phyloP scores from a whole-genome alignment of 2,888 invertebrate species.

The Idaea biselata region DNA sequence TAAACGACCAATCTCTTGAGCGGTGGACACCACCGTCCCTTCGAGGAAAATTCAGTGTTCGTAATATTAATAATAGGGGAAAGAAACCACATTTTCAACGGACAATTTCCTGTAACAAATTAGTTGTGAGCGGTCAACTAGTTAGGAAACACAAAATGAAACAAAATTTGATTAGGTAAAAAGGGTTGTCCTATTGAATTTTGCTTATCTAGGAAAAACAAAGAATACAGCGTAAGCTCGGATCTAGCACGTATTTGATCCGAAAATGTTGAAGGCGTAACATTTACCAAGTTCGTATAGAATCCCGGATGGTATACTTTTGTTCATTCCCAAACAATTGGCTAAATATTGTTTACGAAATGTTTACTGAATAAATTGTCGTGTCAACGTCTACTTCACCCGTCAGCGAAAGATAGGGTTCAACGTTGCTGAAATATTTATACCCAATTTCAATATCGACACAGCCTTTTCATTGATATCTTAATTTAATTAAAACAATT shows the following conservation, averaged over 20 bases:
- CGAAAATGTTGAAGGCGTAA: not conserved
- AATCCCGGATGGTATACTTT: not conserved
- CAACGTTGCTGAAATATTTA: not conserved
- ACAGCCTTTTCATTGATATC: not conserved
- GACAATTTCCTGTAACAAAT: not conserved
- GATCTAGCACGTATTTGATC: not conserved
- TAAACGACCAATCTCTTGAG: not conserved
- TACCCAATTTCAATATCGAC: not conserved
- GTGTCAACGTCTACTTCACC: not conserved
- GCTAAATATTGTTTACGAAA: not conserved
- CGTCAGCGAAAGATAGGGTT: not conserved
- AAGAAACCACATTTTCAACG: not conserved
- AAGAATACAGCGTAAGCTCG: not conserved
- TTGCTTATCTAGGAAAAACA: not conserved
- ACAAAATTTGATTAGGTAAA: not conserved
- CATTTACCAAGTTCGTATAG: not conserved
- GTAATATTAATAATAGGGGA: not conserved
- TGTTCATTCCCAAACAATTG: not conserved
- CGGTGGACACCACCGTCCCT: not conserved
- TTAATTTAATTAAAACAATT: not conserved
- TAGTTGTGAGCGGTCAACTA: not conserved
- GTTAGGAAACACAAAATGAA: not conserved
- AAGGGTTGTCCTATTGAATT: not conserved
- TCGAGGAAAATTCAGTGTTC: no score
- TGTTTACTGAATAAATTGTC: not conserved